Conservation (phyloP, 2,888 invertebrate species). For the Schizotus pectinicornis region DNA sequence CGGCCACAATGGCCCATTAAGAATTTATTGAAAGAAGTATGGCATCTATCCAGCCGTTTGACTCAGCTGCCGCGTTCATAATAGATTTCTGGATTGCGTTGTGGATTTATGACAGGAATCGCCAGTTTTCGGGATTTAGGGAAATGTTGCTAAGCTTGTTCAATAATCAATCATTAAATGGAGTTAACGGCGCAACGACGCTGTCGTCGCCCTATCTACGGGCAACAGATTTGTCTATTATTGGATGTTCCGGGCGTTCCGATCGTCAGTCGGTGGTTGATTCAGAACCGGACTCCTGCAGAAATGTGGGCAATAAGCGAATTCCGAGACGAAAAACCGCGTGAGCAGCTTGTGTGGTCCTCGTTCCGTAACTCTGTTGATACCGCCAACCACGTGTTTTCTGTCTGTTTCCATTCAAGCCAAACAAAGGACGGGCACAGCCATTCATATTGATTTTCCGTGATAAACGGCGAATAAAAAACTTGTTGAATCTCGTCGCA, state of each 20-base stretch:
- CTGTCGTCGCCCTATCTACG: conserved; percentile 28
- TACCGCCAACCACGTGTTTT: conserved; percentile 48
- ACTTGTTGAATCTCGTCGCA: conserved; percentile 62
- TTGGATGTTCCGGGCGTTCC: conserved; percentile 18
- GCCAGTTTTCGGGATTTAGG: background rate
- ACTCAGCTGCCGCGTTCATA: background rate
- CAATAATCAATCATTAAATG: conserved; percentile 31
- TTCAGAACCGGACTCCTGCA: background rate
- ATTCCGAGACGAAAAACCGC: background rate
- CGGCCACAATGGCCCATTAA: conserved; percentile 10
- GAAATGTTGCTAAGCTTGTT: conserved; percentile 4
- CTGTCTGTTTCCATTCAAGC: conserved; percentile 55
- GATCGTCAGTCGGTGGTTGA: conserved; percentile 8
- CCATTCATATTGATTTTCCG: conserved; percentile 61
- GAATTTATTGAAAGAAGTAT: conserved; percentile 5
- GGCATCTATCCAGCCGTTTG: conserved; percentile 3
- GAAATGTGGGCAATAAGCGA: background rate
- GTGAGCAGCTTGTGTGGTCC: conserved; percentile 4
- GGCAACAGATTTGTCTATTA: conserved; percentile 29
- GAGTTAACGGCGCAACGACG: conserved; percentile 33
- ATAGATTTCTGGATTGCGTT: background rate
- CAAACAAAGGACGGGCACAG: conserved; percentile 57
- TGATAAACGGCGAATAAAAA: conserved; percentile 60
- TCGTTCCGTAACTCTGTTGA: background rate
- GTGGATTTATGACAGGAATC: no score